Conservation (phyloP, 1,140 invertebrate genomes). For the Ruditapes philippinarum region DNA sequence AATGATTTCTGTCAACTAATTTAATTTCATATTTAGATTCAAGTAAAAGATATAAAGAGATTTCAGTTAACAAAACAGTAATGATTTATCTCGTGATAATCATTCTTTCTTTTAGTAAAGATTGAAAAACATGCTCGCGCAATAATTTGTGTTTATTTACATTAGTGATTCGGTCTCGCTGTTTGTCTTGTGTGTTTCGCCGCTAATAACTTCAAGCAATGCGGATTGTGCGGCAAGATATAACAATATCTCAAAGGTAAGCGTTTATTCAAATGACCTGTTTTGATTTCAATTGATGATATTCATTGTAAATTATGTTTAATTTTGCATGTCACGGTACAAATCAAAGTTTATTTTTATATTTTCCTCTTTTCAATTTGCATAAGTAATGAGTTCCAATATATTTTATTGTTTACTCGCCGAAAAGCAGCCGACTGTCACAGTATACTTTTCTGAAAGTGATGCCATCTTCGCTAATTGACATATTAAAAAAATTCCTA, state of each 20-base stretch:
- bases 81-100: too few relatives aligned
- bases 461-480: too few relatives aligned
- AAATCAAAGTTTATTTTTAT: background rate
- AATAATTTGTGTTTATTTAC: conserved; percentile 69
- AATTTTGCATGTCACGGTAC: background rate
- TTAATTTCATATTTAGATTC: too few relatives aligned
- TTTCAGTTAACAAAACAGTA: too few relatives aligned
- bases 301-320: background rate
- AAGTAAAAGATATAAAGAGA: too few relatives aligned
- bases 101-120: too few relatives aligned
- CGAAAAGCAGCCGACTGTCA: background rate
- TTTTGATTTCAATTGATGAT: conserved; percentile 1
- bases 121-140: conserved; percentile 30
- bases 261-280: conserved; percentile 26
- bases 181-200: conserved; percentile 66
- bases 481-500: too few relatives aligned
- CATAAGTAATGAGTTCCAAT: conserved; percentile 50
- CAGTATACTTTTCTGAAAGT: too few relatives aligned
- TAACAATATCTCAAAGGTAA: conserved; percentile 38
- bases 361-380: conserved; percentile 24
- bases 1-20: too few relatives aligned
- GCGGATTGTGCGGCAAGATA: conserved; percentile 47
- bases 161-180: conserved; percentile 61
- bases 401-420: conserved; percentile 7
- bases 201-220: conserved; percentile 54